A percentile compares a stretch with the other conserved stretches of the same genome.
phyloP scores from a whole-genome alignment of 2,797 vertebrate species.

The Syndactyla subalaris region DNA sequence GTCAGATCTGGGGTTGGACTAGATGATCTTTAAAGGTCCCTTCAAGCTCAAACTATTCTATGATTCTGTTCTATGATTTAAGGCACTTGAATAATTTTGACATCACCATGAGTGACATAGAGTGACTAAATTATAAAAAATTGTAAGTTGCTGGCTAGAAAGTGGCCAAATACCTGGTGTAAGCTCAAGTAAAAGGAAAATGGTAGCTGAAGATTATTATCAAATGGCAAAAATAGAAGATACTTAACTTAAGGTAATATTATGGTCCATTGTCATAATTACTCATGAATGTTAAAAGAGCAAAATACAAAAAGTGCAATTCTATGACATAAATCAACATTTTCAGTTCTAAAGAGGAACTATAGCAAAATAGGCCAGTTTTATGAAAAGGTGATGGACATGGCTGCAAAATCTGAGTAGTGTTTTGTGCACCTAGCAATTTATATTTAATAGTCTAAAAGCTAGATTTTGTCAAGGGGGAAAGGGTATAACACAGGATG shows the following conservation, averaged over 20 bases:
- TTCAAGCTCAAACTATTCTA: background rate
- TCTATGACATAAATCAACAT: background rate
- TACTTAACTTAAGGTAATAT: background rate
- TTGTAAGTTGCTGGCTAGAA: background rate
- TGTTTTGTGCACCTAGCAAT: background rate
- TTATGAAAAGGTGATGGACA: background rate
- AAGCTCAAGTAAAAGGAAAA: background rate
- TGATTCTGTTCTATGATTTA: background rate
- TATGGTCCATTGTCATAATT: background rate
- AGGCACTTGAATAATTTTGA: background rate
- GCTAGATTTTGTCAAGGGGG: background rate
- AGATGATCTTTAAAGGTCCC: background rate
- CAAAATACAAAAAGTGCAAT: background rate
- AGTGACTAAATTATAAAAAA: background rate
- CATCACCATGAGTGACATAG: background rate
- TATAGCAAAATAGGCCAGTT: background rate
- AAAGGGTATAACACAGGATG: background rate
- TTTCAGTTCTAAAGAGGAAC: background rate
- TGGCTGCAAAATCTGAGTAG: background rate
- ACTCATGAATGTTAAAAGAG: background rate
- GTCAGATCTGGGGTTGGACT: background rate
- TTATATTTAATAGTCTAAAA: background rate
- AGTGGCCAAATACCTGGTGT: background rate
- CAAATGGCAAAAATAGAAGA: background rate
- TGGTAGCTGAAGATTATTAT: background rate